These are phyloP conservation scores for Heliconius congener DNA, from an alignment of 1,140 invertebrate genomes.

Conservation along the genomic window DNA sequence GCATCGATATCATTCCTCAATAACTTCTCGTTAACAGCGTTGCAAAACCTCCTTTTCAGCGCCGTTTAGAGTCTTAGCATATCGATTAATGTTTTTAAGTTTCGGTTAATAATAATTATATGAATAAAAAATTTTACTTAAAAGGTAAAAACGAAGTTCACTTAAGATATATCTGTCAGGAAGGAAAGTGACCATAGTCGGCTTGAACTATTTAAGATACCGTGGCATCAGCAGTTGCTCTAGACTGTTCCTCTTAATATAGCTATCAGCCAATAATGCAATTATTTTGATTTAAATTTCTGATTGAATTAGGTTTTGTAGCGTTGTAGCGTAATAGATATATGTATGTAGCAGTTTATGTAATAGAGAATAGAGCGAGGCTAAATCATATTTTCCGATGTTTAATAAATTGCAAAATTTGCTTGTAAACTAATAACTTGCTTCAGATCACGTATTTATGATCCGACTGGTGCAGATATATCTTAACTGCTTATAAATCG, in stretches of 20 bases:
- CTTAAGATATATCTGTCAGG: conserved; percentile 48
- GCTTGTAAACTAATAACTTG: conserved; percentile 1
- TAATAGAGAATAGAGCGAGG: conserved; percentile 41
- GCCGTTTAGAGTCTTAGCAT: conserved; percentile 49
- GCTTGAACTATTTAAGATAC: neutral
- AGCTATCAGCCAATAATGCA: conserved; percentile 28
- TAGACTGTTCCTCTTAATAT: conserved; percentile 17
- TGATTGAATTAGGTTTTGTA: conserved; percentile 39
- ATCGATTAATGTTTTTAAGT: conserved; percentile 46
- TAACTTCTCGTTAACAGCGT: conserved; percentile 61
- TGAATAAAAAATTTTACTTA: neutral
- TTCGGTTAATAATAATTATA: conserved; percentile 32
- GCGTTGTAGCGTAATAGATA: conserved; percentile 32
- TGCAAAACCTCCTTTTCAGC: conserved; percentile 60
- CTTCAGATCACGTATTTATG: neutral
- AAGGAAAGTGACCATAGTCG: neutral
- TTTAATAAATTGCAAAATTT: neutral
- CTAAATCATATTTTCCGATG: neutral
- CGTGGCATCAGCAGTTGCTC: neutral
- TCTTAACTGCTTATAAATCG: conserved; percentile 52
- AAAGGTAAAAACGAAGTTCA: conserved; percentile 1
- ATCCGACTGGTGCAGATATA: conserved; percentile 41
- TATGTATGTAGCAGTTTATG: conserved; percentile 37
- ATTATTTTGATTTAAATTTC: conserved; percentile 30
- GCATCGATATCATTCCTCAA: conserved; percentile 71